These are phyloP conservation scores for Miniopterus natalensis DNA, from an alignment of 2,113 vertebrate species.

Conservation along the genomic window DNA sequence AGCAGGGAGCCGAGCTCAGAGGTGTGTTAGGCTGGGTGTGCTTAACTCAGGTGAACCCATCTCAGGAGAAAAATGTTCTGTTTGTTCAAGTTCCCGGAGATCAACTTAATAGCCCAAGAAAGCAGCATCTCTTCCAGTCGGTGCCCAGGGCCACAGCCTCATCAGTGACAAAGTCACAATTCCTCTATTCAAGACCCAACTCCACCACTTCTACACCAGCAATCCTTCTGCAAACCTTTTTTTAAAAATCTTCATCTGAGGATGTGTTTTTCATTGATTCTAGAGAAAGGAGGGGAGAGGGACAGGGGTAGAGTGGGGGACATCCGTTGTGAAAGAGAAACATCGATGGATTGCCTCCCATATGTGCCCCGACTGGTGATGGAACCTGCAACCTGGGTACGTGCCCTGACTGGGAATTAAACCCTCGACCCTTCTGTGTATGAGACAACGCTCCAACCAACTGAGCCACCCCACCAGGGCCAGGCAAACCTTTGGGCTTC, in stretches of 20 bases:
- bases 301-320: background rate
- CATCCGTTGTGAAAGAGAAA: no score
- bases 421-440: background rate
- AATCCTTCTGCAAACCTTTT: background rate
- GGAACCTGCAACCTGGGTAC: background rate
- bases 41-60: background rate
- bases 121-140: background rate
- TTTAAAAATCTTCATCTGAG: background rate
- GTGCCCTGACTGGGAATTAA: background rate
- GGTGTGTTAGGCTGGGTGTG: background rate
- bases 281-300: background rate
- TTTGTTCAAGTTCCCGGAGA: background rate
- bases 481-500: background rate
- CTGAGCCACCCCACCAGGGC: background rate
- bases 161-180: background rate
- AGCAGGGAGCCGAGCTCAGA: background rate
- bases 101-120: background rate
- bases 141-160: background rate
- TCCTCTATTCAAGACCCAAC: background rate
- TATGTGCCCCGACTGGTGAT: background rate
- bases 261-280: background rate
- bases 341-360: background rate
- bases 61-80: background rate
- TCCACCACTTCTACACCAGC: background rate
- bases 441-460: background rate